Evolutionary conservation across 2,113 vertebrate species (phyloP).

Genomic region (Sylvilagus bachmani): DNA sequence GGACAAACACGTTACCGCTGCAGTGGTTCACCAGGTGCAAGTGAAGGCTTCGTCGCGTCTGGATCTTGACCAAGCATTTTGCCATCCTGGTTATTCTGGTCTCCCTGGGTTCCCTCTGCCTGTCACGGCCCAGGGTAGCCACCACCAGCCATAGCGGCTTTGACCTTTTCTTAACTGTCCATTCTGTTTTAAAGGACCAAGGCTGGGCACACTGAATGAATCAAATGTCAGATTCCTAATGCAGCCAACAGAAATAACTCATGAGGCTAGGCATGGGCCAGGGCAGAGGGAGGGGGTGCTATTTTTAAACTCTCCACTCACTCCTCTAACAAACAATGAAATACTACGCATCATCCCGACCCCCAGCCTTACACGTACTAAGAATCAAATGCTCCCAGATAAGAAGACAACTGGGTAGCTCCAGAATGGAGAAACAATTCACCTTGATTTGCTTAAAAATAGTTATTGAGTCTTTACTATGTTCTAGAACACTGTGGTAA

Average conservation of each 20-base stretch:
- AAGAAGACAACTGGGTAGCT: not conserved
- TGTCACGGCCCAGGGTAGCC: slow-evolving; percentile 69
- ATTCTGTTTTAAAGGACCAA: slow-evolving; percentile 81
- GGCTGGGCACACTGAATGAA: slow-evolving; percentile 86
- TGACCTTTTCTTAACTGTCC: slow-evolving; percentile 84
- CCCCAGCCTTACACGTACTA: not conserved
- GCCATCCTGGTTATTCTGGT: slow-evolving; percentile 87
- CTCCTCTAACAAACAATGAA: slow-evolving; percentile 84
- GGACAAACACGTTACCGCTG: slow-evolving; percentile 93
- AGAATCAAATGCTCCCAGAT: not conserved
- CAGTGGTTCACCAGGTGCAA: slow-evolving; percentile 97
- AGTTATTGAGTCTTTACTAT: not conserved
- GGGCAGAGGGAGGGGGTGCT: slow-evolving; percentile 80
- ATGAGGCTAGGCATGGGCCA: slow-evolving; percentile 88
- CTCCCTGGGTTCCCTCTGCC: slow-evolving; percentile 65
- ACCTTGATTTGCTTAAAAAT: not conserved
- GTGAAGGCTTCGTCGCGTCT: slow-evolving; percentile 93
- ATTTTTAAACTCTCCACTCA: slow-evolving; percentile 93
- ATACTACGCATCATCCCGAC: slow-evolving; percentile 11
- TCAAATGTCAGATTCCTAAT: slow-evolving; percentile 93
- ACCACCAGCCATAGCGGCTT: slow-evolving; percentile 75
- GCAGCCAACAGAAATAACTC: slow-evolving; percentile 92
- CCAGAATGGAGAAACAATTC: not conserved
- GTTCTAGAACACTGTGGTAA: not conserved
- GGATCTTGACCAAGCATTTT: slow-evolving; percentile 97